Evolutionary conservation across 53 echinoderm and acorn worm genomes (phyloP).

Genomic region (Temnopleurus reevesii): DNA sequence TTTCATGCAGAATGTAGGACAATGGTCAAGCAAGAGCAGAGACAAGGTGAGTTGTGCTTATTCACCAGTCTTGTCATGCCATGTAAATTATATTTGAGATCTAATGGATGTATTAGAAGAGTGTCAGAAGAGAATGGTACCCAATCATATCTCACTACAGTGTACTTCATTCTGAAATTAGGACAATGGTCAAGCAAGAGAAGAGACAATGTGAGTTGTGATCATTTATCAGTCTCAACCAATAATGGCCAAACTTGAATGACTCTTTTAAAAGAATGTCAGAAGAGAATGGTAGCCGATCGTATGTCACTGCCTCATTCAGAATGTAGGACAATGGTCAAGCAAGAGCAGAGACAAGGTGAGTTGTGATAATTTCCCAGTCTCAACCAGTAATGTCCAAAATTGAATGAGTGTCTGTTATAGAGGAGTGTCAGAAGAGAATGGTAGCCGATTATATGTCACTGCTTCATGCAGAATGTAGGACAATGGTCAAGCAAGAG

Average conservation of each 20-base stretch:
- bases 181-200: background rate
- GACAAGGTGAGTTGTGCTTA: constrained; percentile 66
- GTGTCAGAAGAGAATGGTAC: constrained; percentile 1
- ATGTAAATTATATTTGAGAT: too few relatives aligned
- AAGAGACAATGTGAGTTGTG: background rate
- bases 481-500: constrained; percentile 86
- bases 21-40: constrained; percentile 86
- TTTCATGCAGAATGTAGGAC: constrained; percentile 87
- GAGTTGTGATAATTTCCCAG: too few relatives aligned
- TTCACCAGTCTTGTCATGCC: constrained; percentile 32
- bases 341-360: background rate
- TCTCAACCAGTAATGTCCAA: too few relatives aligned
- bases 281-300: background rate
- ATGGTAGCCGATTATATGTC: constrained; percentile 97
- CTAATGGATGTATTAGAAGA: too few relatives aligned
- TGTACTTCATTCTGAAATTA: background rate
- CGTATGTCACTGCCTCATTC: background rate
- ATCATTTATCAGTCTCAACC: too few relatives aligned
- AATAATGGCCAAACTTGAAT: too few relatives aligned
- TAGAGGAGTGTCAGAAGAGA: constrained; percentile 87
- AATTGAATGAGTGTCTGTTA: too few relatives aligned
- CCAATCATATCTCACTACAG: background rate
- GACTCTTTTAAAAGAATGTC: too few relatives aligned
- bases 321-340: background rate
- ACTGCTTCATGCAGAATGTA: constrained; percentile 90